Conservation (phyloP, 1,140 invertebrate species). For the Diprion similis region DNA sequence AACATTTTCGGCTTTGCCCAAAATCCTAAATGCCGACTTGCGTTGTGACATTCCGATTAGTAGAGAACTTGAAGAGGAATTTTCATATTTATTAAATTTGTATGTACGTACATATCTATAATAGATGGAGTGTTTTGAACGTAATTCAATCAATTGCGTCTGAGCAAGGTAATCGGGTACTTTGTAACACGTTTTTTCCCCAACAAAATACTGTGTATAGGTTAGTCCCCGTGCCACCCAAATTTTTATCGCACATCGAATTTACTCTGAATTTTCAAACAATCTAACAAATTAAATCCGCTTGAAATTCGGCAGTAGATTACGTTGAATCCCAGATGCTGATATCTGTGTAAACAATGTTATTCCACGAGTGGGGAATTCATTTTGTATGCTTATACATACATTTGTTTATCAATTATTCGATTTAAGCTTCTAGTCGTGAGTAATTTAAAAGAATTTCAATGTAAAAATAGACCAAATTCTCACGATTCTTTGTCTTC, state of each 20-base stretch:
- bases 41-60: conserved; percentile 36
- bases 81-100: conserved; percentile 41
- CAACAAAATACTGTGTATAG: conserved; percentile 21
- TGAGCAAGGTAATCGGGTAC: conserved; percentile 33
- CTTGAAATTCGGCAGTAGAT: not conserved
- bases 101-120: conserved; percentile 34
- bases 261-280: not conserved
- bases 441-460: too few species aligned
- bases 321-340: not conserved
- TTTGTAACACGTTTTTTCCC: conserved; percentile 14
- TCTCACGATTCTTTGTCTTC: too few species aligned
- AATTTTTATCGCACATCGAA: not conserved
- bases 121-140: conserved; percentile 38
- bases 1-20: conserved; percentile 20
- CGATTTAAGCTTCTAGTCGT: too few species aligned
- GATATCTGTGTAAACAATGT: not conserved
- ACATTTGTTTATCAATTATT: not conserved
- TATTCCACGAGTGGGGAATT: not conserved
- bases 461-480: too few species aligned
- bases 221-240: conserved; percentile 19
- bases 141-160: conserved; percentile 22
- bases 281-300: not conserved
- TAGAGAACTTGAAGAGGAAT: conserved; percentile 29
- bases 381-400: not conserved
- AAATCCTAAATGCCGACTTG: conserved; percentile 36